Evolutionary conservation across 2,888 invertebrate species (phyloP).

Genomic region (Strigamia crassipes): DNA sequence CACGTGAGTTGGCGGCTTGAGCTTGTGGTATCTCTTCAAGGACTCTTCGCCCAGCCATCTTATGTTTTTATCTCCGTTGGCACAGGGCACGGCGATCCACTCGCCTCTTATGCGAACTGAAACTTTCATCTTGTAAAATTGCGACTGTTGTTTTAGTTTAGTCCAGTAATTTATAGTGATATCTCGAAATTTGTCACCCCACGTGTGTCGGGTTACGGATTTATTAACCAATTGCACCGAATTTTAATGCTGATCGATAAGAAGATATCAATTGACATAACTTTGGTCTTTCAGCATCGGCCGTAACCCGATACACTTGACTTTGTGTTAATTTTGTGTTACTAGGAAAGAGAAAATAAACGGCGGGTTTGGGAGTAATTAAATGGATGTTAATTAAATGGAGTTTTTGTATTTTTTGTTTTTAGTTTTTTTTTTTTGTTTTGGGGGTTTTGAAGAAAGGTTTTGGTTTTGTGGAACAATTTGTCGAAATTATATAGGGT

Average conservation of each 20-base stretch:
- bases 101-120: constrained; percentile 65
- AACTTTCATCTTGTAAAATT: constrained; percentile 62
- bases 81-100: constrained; percentile 66
- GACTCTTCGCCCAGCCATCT: constrained; percentile 65
- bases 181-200: no score
- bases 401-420: no score
- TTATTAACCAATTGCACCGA: background rate
- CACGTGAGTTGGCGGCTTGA: constrained; percentile 55
- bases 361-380: no score
- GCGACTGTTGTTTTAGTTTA: background rate
- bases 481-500: no score
- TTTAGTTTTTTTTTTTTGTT: no score
- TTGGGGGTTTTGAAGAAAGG: no score
- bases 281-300: background rate
- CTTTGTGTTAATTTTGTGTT: background rate
- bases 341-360: no score
- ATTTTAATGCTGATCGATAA: background rate
- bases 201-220: background rate
- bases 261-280: background rate
- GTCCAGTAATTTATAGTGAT: no score
- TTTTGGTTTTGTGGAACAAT: no score
- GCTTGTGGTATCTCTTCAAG: constrained; percentile 61
- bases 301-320: background rate
- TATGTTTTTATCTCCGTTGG: constrained; percentile 61
- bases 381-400: no score